phyloP scores from a whole-genome alignment of 53 echinoderm and acorn worm species.

The Mesocentrotus franciscanus region DNA sequence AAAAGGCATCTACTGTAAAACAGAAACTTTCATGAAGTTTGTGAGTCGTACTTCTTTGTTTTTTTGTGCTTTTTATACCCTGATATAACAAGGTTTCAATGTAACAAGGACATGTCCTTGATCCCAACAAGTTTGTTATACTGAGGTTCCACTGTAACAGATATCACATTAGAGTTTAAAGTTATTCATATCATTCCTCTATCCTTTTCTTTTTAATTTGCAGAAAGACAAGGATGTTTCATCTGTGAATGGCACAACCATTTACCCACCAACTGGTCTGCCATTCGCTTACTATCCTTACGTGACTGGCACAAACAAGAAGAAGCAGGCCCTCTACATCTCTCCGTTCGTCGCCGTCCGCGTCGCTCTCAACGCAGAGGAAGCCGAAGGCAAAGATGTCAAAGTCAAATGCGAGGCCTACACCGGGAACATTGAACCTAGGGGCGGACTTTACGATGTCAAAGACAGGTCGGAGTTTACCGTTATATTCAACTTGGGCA shows the following conservation, averaged over 20 bases:
- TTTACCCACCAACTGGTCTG: constrained; percentile 72
- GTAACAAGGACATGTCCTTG: too few species aligned
- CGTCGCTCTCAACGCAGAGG: constrained; percentile 45
- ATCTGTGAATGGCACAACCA: constrained; percentile 8
- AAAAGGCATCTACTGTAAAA: too few species aligned
- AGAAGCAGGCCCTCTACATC: constrained; percentile 66
- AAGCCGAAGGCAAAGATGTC: constrained; percentile 46
- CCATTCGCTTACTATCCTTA: constrained; percentile 79
- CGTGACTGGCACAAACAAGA: constrained; percentile 56
- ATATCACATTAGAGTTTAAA: background rate
- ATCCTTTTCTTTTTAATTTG: background rate
- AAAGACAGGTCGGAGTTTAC: constrained; percentile 66
- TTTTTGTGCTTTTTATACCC: too few species aligned
- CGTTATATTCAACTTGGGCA: constrained; percentile 69
- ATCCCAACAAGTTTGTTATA: too few species aligned
- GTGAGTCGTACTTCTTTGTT: too few species aligned
- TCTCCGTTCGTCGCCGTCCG: constrained; percentile 76
- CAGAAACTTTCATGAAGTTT: too few species aligned
- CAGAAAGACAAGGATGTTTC: constrained; percentile 58
- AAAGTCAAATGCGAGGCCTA: constrained; percentile 71
- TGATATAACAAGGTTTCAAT: too few species aligned
- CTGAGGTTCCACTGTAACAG: too few species aligned
- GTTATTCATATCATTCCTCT: background rate
- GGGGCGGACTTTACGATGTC: constrained; percentile 76
- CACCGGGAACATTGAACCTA: constrained; percentile 73